Base-by-base conservation (phyloP, 2,797 vertebrate species). In the Hirundo rustica region DNA sequence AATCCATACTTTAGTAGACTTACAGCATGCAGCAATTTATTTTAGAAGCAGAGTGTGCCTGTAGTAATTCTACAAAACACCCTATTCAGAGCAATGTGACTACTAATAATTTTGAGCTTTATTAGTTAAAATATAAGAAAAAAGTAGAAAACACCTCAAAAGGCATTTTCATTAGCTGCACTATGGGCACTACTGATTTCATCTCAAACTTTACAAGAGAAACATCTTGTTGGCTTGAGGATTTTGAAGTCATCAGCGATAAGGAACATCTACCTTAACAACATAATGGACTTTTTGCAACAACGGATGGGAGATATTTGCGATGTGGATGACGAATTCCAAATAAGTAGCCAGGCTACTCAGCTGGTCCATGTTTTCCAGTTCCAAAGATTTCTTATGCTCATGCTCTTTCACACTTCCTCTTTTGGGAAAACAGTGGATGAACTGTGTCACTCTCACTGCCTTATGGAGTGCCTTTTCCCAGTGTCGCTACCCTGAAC, bases 51-150 rank as follows among this genome's bases (percentile, higher is more conserved):
- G 58, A 67, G 7, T 14, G 22, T 42, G 40, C 19, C 36, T 45
- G 12, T 25, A 80, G 29, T 36, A 58, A 73, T 71, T 82, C 25
- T 54, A 38, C 4, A 88, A 76, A 57, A 58, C 45, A 4, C 4
- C 15, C 14, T 38, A 42, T 58, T 20, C 64, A 84, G 19, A 66
- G 8, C 8, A 57, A 79, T 0, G 0, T 53, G 22, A 48, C 13
- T 48, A 34, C 18, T 48, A 66, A 57, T 17, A 34, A 38, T 62
- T 72, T 42, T 30, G 34, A 76, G 9, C 5, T 53, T 80, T 58
- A 62, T 38, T 53, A 53, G 23, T 53, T 34, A 25, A 80, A 85
- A 88, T 14, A 19, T 1, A 48, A 38, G 29, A 40, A 66, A 85
- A 85, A 77, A 32, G 8, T 11, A 44, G 15, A 38, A 64, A 91